Percentiles rank a stretch among this genome's conserved stretches.
Evolutionary conservation across 2,113 vertebrate genomes (phyloP).

Genomic region (Apodemus sylvaticus): DNA sequence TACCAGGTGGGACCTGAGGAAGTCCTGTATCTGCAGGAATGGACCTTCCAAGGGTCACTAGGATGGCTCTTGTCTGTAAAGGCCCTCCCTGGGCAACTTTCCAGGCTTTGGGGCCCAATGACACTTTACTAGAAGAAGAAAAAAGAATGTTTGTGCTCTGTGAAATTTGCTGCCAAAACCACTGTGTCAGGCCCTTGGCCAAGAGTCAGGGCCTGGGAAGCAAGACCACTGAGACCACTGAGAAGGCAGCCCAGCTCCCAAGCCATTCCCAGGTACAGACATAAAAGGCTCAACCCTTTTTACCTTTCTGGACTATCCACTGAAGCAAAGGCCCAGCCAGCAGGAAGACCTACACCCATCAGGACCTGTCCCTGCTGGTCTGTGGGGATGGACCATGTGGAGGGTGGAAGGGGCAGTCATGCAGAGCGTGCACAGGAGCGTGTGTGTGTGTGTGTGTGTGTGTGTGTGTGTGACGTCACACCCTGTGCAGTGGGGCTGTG

Average conservation of each 20-base stretch:
- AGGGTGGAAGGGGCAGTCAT: neutral
- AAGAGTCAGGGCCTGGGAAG: neutral
- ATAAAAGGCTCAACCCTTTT: neutral
- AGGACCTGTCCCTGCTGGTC: neutral
- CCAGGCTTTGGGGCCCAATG: neutral
- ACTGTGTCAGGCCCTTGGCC: neutral
- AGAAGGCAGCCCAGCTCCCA: neutral
- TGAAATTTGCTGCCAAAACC: neutral
- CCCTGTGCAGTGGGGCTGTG: neutral
- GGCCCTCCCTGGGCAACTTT: neutral
- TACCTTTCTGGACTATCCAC: neutral
- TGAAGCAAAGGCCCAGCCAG: fast-evolving
- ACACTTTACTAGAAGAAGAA: neutral
- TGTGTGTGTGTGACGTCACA: fast-evolving
- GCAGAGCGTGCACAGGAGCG: neutral
- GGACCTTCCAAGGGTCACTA: neutral
- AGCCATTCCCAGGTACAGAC: too few species aligned
- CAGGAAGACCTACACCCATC: too few species aligned
- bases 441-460: too few species aligned
- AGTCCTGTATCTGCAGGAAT: neutral
- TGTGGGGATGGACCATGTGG: neutral
- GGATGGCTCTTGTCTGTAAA: neutral
- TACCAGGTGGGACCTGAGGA: neutral
- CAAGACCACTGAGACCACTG: neutral
- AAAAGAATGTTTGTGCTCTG: neutral